Evolutionary conservation across 1,140 invertebrate species (phyloP).

Genomic region (Anoplophora glabripennis): DNA sequence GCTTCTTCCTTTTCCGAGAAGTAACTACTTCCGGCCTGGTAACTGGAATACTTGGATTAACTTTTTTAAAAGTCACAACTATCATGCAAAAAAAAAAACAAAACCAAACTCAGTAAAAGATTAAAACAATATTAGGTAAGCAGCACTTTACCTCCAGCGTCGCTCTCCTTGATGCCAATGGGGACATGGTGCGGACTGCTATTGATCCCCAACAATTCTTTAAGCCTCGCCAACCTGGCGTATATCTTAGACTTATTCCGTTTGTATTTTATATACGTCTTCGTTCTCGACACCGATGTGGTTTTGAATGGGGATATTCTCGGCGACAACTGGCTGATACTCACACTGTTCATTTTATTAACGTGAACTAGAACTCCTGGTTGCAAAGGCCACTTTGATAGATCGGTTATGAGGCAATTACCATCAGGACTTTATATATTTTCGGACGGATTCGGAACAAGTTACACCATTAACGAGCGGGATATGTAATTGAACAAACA

Average conservation of each 20-base stretch:
- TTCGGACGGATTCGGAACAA: background rate
- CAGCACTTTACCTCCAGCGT: conserved; percentile 39
- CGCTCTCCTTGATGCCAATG: conserved; percentile 41
- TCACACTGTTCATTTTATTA: conserved; percentile 67
- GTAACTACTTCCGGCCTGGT: conserved; percentile 30
- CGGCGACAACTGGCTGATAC: conserved; percentile 42
- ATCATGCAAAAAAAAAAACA: conserved; percentile 41
- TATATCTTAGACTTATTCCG: conserved; percentile 44
- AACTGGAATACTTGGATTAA: conserved; percentile 36
- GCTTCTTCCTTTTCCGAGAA: conserved; percentile 73
- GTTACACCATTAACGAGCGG: background rate
- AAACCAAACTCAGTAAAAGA: conserved; percentile 33
- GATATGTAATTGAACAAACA: conserved; percentile 18
- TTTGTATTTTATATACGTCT: conserved; percentile 33
- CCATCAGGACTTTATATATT: conserved; percentile 40
- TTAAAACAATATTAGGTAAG: background rate
- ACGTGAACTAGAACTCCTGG: conserved; percentile 85
- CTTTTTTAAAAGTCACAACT: conserved; percentile 56
- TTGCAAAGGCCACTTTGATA: conserved; percentile 83
- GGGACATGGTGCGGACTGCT: conserved; percentile 34
- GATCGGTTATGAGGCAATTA: conserved; percentile 50
- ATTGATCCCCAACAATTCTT: conserved; percentile 39
- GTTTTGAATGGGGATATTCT: conserved; percentile 35
- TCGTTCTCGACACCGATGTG: conserved; percentile 32
- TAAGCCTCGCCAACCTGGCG: conserved; percentile 41